Percentiles rank a stretch among this genome's conserved stretches.
phyloP scores from a whole-genome alignment of 2,113 vertebrate genomes.

The Corythornis cristatus region DNA sequence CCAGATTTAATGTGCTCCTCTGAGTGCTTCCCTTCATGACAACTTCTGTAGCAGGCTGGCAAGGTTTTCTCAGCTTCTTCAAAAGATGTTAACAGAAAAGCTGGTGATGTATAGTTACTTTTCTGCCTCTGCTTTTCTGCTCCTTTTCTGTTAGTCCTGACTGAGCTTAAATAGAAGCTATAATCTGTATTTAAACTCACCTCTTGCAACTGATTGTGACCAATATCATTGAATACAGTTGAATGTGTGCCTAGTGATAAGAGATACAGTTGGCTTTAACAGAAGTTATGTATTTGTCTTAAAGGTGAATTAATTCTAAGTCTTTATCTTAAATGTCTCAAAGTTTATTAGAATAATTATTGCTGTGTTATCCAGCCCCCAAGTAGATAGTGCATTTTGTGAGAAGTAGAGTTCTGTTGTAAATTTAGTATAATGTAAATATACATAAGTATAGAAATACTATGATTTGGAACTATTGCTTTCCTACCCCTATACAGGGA shows the following conservation, averaged over 20 bases:
- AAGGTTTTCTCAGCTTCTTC: background rate
- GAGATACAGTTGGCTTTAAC: background rate
- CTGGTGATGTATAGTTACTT: background rate
- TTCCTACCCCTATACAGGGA: background rate
- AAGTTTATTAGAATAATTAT: background rate
- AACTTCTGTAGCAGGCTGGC: constrained; percentile 1
- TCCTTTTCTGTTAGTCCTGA: background rate
- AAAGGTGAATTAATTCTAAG: background rate
- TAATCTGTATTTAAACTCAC: background rate
- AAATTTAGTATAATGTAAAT: background rate
- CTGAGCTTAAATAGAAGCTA: background rate
- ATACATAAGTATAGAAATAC: background rate
- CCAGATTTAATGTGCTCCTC: constrained; percentile 34
- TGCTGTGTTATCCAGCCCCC: fast-evolving
- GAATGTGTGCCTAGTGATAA: background rate
- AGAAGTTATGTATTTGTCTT: background rate
- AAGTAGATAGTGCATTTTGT: background rate
- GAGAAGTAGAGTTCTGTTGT: background rate
- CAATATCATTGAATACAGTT: background rate
- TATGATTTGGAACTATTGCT: background rate
- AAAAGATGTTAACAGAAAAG: background rate
- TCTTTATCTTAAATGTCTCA: background rate
- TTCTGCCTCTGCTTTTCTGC: background rate
- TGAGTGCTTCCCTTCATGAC: background rate
- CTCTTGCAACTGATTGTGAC: background rate